Evolutionary conservation across 2,113 vertebrate genomes (phyloP).

Genomic region (Chelonoidis abingdonii): DNA sequence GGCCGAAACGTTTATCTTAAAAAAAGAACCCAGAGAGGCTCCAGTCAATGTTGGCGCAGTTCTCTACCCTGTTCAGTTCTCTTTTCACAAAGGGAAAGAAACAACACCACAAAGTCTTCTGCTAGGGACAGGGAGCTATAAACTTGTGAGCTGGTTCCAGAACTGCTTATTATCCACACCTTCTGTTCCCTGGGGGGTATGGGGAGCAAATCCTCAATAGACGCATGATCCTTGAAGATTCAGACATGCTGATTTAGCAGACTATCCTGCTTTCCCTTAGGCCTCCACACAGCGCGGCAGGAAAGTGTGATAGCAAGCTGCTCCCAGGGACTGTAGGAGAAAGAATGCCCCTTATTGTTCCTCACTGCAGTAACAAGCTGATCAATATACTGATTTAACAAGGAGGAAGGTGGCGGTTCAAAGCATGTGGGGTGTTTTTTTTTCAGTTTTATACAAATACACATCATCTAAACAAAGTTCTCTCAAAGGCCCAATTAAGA

Average conservation of each 20-base stretch:
- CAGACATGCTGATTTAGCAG: accelerated
- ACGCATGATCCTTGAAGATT: background rate
- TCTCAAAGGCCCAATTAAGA: background rate
- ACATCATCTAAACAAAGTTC: background rate
- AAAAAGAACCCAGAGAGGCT: background rate
- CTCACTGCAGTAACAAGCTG: background rate
- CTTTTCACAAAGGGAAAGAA: background rate
- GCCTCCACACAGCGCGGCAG: too few species aligned
- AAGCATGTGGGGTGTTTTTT: background rate
- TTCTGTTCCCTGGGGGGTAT: background rate
- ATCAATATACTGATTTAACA: background rate
- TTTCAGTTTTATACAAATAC: background rate
- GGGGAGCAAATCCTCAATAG: background rate
- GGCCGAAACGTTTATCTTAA: background rate
- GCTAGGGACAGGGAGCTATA: background rate
- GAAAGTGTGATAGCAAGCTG: too few species aligned
- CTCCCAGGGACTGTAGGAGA: background rate
- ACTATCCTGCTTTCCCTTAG: background rate
- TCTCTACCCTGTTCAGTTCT: background rate
- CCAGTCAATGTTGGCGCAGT: background rate
- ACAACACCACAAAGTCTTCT: background rate
- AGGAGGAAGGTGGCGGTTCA: background rate
- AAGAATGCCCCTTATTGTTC: background rate
- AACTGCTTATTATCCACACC: background rate
- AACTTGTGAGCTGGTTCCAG: background rate